Conservation (phyloP, 2,113 vertebrate genomes). For the Amia ocellicauda region DNA sequence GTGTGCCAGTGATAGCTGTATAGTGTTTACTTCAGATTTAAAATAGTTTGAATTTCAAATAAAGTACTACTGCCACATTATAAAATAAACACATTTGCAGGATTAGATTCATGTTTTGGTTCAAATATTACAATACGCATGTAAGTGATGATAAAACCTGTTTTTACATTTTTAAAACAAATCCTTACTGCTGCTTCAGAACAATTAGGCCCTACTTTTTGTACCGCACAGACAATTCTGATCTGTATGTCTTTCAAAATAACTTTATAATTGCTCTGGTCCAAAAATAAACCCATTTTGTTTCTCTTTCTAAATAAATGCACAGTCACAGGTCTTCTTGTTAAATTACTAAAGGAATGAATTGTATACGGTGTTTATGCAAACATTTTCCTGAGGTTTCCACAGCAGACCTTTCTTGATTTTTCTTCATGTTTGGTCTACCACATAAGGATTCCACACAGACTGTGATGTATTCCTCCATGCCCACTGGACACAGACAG, state of each 20-base stretch:
- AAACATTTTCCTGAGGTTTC: slow-evolving; percentile 17
- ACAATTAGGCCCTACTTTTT: too few species aligned
- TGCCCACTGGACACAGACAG: slow-evolving; percentile 16
- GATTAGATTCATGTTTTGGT: too few species aligned
- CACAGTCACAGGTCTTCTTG: slow-evolving; percentile 7
- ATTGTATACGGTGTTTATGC: slow-evolving; percentile 12
- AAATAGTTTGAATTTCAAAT: too few species aligned
- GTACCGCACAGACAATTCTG: neutral
- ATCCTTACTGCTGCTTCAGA: too few species aligned
- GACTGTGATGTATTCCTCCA: neutral
- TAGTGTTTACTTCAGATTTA: too few species aligned
- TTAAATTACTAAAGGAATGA: slow-evolving; percentile 2
- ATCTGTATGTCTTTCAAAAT: slow-evolving; percentile 11
- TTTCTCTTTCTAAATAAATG: slow-evolving; percentile 9
- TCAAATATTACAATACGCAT: too few species aligned
- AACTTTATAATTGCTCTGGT: slow-evolving; percentile 4
- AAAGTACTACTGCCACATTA: too few species aligned
- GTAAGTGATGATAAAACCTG: too few species aligned
- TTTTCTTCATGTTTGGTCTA: neutral
- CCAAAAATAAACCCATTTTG: slow-evolving; percentile 21
- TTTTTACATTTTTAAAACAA: too few species aligned
- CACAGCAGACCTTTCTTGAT: neutral
- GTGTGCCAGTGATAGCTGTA: too few species aligned
- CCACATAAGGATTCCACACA: slow-evolving; percentile 3
- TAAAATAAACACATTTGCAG: too few species aligned